Conservation (phyloP, 2,888 invertebrate genomes). For the Chaitophorus viminalis region DNA sequence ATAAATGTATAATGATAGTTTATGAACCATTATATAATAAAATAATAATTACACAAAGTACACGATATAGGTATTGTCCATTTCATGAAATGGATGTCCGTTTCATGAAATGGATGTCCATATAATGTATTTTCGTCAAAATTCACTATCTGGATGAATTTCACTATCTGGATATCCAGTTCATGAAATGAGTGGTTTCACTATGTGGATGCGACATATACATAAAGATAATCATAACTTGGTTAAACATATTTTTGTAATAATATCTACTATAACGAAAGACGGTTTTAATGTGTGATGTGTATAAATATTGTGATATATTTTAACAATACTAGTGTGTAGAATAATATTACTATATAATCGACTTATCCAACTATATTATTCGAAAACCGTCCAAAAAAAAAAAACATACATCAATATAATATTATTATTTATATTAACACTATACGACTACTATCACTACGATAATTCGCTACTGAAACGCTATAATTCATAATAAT, state of each 20-base stretch:
- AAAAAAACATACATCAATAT: conserved; percentile 12
- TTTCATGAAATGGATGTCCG: no score
- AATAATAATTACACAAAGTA: no score
- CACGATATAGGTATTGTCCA: no score
- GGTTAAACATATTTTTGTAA: neutral
- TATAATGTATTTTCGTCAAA: no score
- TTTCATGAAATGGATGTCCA: no score
- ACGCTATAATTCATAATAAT: conserved; percentile 28
- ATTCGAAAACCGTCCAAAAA: conserved; percentile 9
- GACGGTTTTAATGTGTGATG: neutral
- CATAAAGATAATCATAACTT: neutral
- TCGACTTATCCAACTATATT: conserved; percentile 7
- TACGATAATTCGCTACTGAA: conserved; percentile 30
- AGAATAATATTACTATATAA: neutral
- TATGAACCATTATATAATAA: no score
- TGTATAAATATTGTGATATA: neutral
- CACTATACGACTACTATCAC: neutral
- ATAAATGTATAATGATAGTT: no score
- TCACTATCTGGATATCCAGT: no score
- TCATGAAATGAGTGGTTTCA: no score
- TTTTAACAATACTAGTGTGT: neutral
- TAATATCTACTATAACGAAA: conserved; percentile 15
- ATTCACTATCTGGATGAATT: no score
- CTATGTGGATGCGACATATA: no score
- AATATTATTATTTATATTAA: conserved; percentile 1